A percentile compares a stretch with the other conserved stretches of the same genome.
Evolutionary conservation across 1,140 invertebrate species (phyloP).

Genomic region (Melipona quadrifasciata): DNA sequence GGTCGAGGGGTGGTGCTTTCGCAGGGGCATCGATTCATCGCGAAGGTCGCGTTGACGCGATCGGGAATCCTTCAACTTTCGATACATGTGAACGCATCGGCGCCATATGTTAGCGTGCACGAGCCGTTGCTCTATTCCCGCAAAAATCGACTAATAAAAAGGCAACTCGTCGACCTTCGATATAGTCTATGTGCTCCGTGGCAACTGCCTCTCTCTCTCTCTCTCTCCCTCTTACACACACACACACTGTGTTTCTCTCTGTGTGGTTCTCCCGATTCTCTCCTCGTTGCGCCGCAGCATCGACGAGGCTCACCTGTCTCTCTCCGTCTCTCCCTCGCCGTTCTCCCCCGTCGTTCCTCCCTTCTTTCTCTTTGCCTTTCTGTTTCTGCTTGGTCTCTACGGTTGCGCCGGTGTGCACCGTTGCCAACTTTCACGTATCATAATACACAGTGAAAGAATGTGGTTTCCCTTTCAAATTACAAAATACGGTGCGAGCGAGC

Average conservation of each 20-base stretch:
- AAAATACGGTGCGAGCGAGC: conserved; percentile 72
- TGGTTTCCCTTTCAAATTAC: conserved; percentile 81
- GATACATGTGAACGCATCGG: conserved; percentile 48
- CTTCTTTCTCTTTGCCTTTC: conserved; percentile 20
- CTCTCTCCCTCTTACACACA: background rate
- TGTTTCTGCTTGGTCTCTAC: conserved; percentile 10
- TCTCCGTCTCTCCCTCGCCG: conserved; percentile 36
- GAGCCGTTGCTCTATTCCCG: conserved; percentile 65
- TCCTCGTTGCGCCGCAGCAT: background rate
- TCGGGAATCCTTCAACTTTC: conserved; percentile 56
- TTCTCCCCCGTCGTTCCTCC: background rate
- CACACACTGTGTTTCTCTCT: background rate
- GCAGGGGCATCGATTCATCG: conserved; percentile 40
- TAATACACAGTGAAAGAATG: conserved; percentile 80
- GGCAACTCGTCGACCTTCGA: conserved; percentile 78
- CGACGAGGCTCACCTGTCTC: background rate
- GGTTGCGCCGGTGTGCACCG: conserved; percentile 44
- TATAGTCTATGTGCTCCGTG: conserved; percentile 69
- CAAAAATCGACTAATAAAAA: conserved; percentile 73
- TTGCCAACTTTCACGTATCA: conserved; percentile 80
- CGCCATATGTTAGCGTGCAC: conserved; percentile 70
- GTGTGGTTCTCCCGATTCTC: background rate
- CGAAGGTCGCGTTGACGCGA: conserved; percentile 16
- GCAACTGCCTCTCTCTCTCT: conserved; percentile 61
- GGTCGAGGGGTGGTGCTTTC: background rate